Conservation (phyloP, 2,113 vertebrate species). For the Mobula birostris region DNA sequence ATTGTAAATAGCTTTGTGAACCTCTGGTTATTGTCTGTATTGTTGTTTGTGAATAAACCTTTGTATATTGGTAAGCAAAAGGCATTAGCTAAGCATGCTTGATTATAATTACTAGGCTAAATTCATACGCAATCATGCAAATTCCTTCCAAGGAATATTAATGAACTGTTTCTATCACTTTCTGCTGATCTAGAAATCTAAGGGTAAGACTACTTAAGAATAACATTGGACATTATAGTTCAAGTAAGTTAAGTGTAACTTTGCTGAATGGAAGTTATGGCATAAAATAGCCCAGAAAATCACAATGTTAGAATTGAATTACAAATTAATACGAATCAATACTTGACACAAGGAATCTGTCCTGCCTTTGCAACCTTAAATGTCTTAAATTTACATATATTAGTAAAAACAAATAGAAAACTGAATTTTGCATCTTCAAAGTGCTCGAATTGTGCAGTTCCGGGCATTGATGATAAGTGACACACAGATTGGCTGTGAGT, state of each 20-base stretch:
- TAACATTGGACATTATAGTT: not conserved
- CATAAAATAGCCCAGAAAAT: not conserved
- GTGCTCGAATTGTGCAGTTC: not conserved
- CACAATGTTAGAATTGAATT: not conserved
- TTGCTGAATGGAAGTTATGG: not conserved
- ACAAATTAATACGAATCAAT: not conserved
- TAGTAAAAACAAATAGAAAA: too few species aligned
- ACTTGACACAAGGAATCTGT: not conserved
- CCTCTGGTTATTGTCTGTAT: too few species aligned
- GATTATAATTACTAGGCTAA: not conserved
- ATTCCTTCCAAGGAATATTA: not conserved
- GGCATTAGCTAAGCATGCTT: too few species aligned
- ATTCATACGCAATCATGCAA: not conserved
- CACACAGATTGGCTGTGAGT: not conserved
- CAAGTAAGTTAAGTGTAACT: not conserved
- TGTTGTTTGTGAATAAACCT: too few species aligned
- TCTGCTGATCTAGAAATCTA: slow-evolving; percentile 6
- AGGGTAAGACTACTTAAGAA: too few species aligned
- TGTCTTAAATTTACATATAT: not conserved
- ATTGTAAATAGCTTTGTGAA: too few species aligned
- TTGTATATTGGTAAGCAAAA: too few species aligned
- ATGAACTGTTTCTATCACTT: not conserved
- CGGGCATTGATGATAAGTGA: not conserved
- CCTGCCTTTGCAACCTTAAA: not conserved
- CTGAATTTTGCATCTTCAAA: not conserved